Evolutionary conservation across 2,113 vertebrate genomes (phyloP).

Genomic region (Chaenocephalus aceratus): DNA sequence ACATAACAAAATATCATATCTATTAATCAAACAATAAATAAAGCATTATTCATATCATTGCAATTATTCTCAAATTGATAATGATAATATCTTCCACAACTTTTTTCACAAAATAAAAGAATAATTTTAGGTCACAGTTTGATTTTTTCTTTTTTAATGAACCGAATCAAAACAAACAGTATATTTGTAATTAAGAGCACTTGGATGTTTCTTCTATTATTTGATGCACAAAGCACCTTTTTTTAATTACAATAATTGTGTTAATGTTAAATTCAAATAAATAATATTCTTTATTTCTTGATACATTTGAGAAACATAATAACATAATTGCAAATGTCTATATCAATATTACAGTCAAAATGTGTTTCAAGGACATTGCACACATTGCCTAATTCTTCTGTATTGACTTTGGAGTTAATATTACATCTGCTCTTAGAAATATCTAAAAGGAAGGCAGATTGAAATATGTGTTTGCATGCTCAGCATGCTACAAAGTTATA

Average conservation of each 20-base stretch:
- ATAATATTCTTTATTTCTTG: constrained; percentile 10
- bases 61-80: neutral
- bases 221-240: neutral
- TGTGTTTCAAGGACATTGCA: constrained; percentile 56
- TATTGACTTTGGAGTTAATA: constrained; percentile 69
- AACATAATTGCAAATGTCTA: constrained; percentile 2
- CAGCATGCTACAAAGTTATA: constrained; percentile 86
- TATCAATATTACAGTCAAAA: constrained; percentile 41
- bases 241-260: too few relatives aligned
- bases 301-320: constrained; percentile 1
- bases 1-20: neutral
- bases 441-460: constrained; percentile 56
- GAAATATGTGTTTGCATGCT: constrained; percentile 78
- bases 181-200: neutral
- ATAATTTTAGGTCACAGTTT: neutral
- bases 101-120: neutral
- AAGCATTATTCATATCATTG: neutral
- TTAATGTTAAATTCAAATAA: neutral
- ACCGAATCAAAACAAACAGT: neutral
- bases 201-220: constrained; percentile 9
- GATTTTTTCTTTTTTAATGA: neutral
- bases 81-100: neutral
- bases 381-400: constrained; percentile 56
- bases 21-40: neutral
- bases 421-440: constrained; percentile 61